Conservation (phyloP, 2,113 vertebrate genomes). For the Burhinus bistriatus region DNA sequence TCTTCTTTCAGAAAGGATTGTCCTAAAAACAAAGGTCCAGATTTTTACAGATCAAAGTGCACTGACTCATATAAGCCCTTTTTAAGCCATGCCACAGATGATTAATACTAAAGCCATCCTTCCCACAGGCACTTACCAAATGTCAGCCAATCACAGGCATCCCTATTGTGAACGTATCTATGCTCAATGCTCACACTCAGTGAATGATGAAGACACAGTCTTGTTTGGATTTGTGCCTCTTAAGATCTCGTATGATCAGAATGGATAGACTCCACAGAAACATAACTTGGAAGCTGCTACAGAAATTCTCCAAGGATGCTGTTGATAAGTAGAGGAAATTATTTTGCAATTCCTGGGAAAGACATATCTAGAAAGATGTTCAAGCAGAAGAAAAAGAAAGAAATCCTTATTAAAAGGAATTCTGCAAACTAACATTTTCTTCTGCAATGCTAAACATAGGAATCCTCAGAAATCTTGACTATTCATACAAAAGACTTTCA, state of each 20-base stretch:
- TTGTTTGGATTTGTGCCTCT: background rate
- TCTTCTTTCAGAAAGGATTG: background rate
- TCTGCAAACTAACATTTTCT: background rate
- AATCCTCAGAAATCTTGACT: background rate
- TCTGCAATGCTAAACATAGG: background rate
- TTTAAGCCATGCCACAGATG: background rate
- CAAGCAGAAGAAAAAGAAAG: background rate
- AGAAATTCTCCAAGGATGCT: background rate
- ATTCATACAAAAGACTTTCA: background rate
- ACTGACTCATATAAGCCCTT: background rate
- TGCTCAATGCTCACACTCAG: background rate
- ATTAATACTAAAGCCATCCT: background rate
- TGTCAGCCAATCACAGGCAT: background rate
- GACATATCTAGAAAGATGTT: background rate
- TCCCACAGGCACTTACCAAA: background rate
- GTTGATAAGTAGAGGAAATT: background rate
- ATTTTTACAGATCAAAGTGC: background rate
- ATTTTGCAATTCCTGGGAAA: background rate
- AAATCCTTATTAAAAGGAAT: background rate
- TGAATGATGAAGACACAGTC: background rate
- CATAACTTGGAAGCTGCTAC: background rate
- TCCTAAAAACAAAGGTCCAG: background rate
- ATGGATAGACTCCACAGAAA: background rate
- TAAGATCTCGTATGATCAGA: background rate
- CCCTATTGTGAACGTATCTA: background rate